Conservation (phyloP, 2,888 invertebrate genomes). For the Phragmatobia fuliginosa region DNA sequence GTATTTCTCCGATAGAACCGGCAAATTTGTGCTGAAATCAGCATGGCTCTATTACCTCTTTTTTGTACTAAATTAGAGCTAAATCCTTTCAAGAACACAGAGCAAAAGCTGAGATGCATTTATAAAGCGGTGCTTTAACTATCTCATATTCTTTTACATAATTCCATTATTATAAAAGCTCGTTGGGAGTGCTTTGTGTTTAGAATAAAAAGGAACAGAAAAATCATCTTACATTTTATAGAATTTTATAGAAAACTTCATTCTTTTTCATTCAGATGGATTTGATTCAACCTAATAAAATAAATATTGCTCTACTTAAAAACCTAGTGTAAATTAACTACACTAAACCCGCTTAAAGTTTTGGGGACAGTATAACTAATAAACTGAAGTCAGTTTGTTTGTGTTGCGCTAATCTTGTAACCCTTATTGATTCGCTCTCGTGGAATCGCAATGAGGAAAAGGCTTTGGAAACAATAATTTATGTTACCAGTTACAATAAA, state of each 20-base stretch:
- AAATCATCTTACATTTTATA: not conserved
- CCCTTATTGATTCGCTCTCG: constrained; percentile 37
- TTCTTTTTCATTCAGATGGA: not conserved
- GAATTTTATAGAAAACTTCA: not conserved
- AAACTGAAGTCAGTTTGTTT: constrained; percentile 40
- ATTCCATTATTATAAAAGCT: constrained; percentile 35
- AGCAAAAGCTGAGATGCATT: constrained; percentile 47
- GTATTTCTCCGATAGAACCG: too few relatives aligned
- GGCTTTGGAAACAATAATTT: not conserved
- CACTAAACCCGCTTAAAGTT: constrained; percentile 38
- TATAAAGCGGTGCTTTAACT: constrained; percentile 28
- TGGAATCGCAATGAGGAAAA: constrained; percentile 21
- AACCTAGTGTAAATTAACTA: not conserved
- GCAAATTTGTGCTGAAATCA: too few relatives aligned
- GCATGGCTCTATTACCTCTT: constrained; percentile 49
- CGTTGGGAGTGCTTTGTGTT: constrained; percentile 15
- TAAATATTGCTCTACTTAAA: not conserved
- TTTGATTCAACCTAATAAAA: not conserved
- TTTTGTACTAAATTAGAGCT: constrained; percentile 47
- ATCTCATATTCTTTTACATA: constrained; percentile 33
- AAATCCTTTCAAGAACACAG: constrained; percentile 59
- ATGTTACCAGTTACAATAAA: not conserved
- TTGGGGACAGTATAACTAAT: constrained; percentile 32
- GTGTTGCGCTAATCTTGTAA: constrained; percentile 30
- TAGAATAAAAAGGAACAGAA: constrained; percentile 24